Evolutionary conservation across 2,888 invertebrate genomes (phyloP), one percentile per base, ranked within the genome.

Genomic region (Heliconius ismenius): DNA sequence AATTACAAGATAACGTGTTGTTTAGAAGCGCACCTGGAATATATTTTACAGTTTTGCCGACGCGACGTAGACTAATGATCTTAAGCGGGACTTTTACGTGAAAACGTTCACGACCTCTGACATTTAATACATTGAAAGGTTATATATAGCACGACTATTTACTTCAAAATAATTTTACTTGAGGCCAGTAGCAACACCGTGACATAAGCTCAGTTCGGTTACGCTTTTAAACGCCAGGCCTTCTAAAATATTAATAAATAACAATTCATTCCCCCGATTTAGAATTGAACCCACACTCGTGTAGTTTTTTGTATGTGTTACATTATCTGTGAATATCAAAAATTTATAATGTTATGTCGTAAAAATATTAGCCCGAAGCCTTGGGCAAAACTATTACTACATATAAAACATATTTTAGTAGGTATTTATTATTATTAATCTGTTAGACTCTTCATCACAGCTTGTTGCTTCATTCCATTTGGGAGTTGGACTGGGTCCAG

Each of bases 1-100:
- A 76, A 76, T 76, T 60, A 76, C 65, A 72, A 72, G n/a, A 63
- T 76, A 73, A 67, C 72, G 28, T 65, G 39, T 24, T 76, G 36
- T 65, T 70, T 60, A 32, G 49, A 32, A 75, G 62, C 64, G 63
- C 58, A 67, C 72, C 24, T 75, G 43, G 65, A 72, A 58, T 68
- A 67, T 62, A 73, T 49, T 77, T 75, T 77, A 73, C 77, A 79
- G 72, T 77, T 78, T 77, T 65, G 62, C 70, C 58, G 58, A 58
- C 68, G n/a, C 75, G 77, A 77, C 79, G 67, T 73, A 75, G 73
- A 75, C 75, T 79, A 77, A 79, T 79, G 79, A 77, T 75, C 63
- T 72, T 43, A n/a, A 49, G 39, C 58, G 49, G 60, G 73, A 43
- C 60, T 67, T 79, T 79, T 68, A 75, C 70, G 73, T 76, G 73